Percentiles rank a stretch among this genome's conserved stretches.
Conservation (phyloP, 2,797 vertebrate genomes). For the Hypotaenidia philippensis region DNA sequence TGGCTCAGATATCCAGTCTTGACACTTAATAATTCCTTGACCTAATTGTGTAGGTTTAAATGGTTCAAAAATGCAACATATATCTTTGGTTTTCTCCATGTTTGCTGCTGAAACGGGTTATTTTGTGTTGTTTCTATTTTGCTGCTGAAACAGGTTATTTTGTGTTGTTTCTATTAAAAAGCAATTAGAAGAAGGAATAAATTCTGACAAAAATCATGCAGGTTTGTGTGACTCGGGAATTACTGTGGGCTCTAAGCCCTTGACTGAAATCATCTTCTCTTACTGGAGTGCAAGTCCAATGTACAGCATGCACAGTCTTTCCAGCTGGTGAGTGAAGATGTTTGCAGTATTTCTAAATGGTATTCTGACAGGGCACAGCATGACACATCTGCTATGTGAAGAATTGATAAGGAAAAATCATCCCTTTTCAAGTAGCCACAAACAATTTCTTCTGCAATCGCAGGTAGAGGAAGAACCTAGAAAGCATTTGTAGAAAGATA, state of each 20-base stretch:
- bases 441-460: not conserved
- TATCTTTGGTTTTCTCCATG: not conserved
- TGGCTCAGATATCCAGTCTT: not conserved
- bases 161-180: not conserved
- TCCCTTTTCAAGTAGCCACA: not conserved
- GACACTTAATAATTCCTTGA: not conserved
- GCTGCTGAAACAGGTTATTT: not conserved
- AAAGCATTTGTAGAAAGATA: not conserved
- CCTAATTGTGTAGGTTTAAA: not conserved
- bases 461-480: not conserved
- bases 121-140: not conserved
- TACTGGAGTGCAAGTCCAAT: not conserved
- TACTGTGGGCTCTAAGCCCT: not conserved
- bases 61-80: not conserved
- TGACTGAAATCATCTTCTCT: not conserved
- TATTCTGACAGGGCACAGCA: not conserved
- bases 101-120: not conserved
- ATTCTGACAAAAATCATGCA: not conserved
- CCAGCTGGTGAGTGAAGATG: not conserved
- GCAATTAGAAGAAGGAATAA: not conserved
- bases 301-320: not conserved
- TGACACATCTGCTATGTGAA: not conserved
- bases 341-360: not conserved
- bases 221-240: not conserved
- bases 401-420: constrained; percentile 2